Conservation (phyloP, 2,888 invertebrate genomes). For the Andrena flavipes region DNA sequence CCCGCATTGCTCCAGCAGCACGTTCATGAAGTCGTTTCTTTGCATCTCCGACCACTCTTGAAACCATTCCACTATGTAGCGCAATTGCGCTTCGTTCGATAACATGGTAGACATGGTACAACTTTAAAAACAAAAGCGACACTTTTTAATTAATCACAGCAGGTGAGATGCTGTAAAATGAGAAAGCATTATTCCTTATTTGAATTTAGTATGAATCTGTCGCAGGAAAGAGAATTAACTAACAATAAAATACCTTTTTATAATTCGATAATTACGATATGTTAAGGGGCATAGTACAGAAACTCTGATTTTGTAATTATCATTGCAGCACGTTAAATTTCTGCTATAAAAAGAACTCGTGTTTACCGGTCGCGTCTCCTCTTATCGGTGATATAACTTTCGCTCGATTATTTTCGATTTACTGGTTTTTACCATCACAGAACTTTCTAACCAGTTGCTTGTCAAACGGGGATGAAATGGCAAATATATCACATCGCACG, state of each 20-base stretch:
- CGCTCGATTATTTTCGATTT: slow-evolving; percentile 23
- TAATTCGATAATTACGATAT: background rate
- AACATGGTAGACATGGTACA: slow-evolving; percentile 83
- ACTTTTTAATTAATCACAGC: slow-evolving; percentile 8
- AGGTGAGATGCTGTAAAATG: background rate
- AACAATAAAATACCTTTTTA: background rate
- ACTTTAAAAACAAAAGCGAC: slow-evolving; percentile 64
- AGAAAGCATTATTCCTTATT: no score
- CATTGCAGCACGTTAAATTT: background rate
- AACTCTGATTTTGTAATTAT: background rate
- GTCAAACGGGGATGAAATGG: slow-evolving; percentile 18
- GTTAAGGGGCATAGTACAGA: background rate
- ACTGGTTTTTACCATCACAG: slow-evolving; percentile 38
- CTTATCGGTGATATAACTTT: slow-evolving; percentile 18
- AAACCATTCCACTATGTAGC: slow-evolving; percentile 94
- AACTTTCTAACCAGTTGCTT: background rate
- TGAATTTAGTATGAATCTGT: no score
- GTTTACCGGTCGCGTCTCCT: slow-evolving; percentile 30
- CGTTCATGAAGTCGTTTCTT: slow-evolving; percentile 92
- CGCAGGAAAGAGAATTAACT: background rate
- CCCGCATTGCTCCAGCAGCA: slow-evolving; percentile 89
- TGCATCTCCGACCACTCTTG: slow-evolving; percentile 95
- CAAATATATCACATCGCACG: slow-evolving; percentile 17
- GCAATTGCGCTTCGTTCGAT: slow-evolving; percentile 90
- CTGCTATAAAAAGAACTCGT: background rate